Conservation (phyloP, 1,140 invertebrate genomes). For the Pentalonia nigronervosa region DNA sequence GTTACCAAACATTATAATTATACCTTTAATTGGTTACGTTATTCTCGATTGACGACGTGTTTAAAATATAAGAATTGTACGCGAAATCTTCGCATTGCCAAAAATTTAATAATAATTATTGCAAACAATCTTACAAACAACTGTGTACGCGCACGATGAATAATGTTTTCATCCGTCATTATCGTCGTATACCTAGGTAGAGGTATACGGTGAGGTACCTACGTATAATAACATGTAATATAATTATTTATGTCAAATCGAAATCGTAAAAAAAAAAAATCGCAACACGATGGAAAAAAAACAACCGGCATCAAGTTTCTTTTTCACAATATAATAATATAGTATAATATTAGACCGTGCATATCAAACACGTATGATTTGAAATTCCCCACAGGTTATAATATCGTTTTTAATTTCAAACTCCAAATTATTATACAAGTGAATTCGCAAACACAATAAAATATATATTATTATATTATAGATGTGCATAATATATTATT, state of each 20-base stretch:
- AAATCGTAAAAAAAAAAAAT: neutral
- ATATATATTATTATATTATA: neutral
- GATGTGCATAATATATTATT: neutral
- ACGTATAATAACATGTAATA: neutral
- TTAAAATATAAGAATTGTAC: neutral
- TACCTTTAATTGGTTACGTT: constrained; percentile 1
- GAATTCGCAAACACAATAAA: neutral
- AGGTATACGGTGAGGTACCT: neutral
- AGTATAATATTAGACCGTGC: neutral
- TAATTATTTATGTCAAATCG: neutral
- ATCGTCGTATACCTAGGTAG: neutral
- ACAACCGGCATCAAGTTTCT: neutral
- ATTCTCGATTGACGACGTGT: neutral
- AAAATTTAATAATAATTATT: neutral
- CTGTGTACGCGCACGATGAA: neutral
- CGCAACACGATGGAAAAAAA: neutral
- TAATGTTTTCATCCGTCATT: neutral
- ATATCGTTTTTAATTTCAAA: neutral
- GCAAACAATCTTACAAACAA: neutral
- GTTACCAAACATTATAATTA: constrained; percentile 28
- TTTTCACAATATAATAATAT: neutral
- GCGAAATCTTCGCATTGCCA: neutral
- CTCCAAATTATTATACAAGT: neutral
- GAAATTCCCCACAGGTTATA: neutral
- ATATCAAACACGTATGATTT: neutral